Evolutionary conservation across 2,888 invertebrate genomes (phyloP).

Genomic region (Cartodere bifasciata): DNA sequence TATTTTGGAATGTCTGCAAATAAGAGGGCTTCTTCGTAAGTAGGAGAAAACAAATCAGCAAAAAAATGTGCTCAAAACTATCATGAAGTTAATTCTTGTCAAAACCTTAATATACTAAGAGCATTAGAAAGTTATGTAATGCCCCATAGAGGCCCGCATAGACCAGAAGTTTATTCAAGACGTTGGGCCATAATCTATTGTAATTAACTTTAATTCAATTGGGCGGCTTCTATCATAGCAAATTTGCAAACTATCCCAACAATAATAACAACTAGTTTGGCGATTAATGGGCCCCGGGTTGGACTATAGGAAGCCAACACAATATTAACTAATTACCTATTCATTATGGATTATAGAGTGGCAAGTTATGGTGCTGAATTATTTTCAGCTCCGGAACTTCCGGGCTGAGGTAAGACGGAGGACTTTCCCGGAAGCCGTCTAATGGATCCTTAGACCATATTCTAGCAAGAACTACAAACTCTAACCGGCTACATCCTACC

Average conservation of each 20-base stretch:
- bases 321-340: conserved; percentile 39
- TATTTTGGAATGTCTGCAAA: too few species aligned
- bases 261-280: too few species aligned
- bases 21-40: too few species aligned
- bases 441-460: conserved; percentile 28
- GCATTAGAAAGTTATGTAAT: too few species aligned
- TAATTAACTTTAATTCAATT: conserved; percentile 35
- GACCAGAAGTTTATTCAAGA: too few species aligned
- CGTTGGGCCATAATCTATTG: conserved; percentile 21
- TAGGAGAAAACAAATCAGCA: too few species aligned
- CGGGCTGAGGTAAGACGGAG: conserved; percentile 36
- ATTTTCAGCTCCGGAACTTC: conserved; percentile 33
- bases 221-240: too few species aligned
- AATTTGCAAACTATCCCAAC: too few species aligned
- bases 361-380: conserved; percentile 38
- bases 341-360: conserved; percentile 39
- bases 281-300: conserved; percentile 23
- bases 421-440: conserved; percentile 32
- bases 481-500: conserved; percentile 14
- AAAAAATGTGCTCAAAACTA: too few species aligned
- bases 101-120: too few species aligned
- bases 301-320: conserved; percentile 35
- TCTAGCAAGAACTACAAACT: conserved; percentile 15
- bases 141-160: too few species aligned
- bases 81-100: too few species aligned